phyloP scores from a whole-genome alignment of 2,888 invertebrate genomes.

The Synergus itoensis region DNA sequence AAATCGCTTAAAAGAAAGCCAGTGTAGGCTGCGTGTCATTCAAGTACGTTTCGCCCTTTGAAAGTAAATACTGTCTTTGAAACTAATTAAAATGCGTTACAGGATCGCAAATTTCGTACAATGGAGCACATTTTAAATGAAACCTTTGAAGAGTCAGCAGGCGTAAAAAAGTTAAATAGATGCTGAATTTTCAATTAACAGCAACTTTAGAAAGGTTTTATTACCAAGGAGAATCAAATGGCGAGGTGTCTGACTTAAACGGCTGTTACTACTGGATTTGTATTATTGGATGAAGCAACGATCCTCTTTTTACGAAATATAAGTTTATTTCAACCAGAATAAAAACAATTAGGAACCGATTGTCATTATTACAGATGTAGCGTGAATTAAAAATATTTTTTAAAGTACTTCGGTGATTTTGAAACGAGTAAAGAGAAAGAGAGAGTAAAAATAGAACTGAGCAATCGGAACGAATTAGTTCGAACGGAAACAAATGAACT shows the following conservation, averaged over 20 bases:
- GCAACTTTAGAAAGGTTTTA: background rate
- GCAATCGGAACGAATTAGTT: slow-evolving; percentile 28
- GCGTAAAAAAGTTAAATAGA: background rate
- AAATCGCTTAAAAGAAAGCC: slow-evolving; percentile 18
- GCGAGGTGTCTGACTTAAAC: background rate
- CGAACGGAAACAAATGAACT: slow-evolving; percentile 29
- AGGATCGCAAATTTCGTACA: background rate
- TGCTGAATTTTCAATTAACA: slow-evolving; percentile 4
- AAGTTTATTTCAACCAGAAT: background rate
- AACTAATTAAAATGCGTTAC: slow-evolving; percentile 1
- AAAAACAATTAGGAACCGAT: too few relatives aligned
- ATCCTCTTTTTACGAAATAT: background rate
- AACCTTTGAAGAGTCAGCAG: background rate
- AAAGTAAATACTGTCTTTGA: background rate
- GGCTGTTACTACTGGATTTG: background rate
- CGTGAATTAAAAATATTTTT: background rate
- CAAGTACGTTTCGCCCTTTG: background rate
- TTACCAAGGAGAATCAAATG: background rate
- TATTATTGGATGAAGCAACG: background rate
- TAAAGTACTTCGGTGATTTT: background rate
- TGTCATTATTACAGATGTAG: too few relatives aligned
- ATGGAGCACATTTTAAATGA: background rate
- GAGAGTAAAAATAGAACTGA: background rate
- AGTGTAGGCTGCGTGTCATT: background rate
- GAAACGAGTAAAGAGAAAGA: background rate